A percentile compares a stretch with the other conserved stretches of the same genome.
Evolutionary conservation across 2,113 vertebrate species (phyloP).

Genomic region (Myocastor coypus): DNA sequence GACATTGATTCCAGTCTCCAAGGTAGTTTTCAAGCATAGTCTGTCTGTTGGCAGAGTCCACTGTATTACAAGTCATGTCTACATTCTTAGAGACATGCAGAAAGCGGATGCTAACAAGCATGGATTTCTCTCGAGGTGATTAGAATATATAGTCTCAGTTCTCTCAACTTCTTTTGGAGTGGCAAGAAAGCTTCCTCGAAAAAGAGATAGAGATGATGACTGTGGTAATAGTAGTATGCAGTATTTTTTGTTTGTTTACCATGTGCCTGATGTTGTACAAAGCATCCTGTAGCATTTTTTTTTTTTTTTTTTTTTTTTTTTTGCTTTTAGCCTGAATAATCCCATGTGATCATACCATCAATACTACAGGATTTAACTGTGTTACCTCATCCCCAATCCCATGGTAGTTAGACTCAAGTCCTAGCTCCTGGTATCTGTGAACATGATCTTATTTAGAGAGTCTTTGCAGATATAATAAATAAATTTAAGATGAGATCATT

Average conservation of each 20-base stretch:
- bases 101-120: not conserved
- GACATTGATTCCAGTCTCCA: not conserved
- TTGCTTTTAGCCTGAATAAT: not conserved
- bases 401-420: not conserved
- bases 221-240: not conserved
- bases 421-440: not conserved
- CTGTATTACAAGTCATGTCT: fast-evolving
- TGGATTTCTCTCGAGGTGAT: not conserved
- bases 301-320: too few relatives aligned
- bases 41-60: not conserved
- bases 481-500: not conserved
- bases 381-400: not conserved
- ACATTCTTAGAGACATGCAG: not conserved
- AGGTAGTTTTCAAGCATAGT: not conserved
- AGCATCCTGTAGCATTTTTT: not conserved
- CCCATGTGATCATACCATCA: not conserved
- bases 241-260: not conserved
- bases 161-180: not conserved
- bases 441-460: not conserved
- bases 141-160: not conserved
- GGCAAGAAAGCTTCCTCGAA: not conserved
- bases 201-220: not conserved
- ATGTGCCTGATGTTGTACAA: not conserved
- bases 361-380: not conserved
- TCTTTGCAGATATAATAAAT: not conserved